These are phyloP conservation scores for Sphaerophoria taeniata DNA, from an alignment of 2,888 invertebrate genomes.

Conservation along the genomic window DNA sequence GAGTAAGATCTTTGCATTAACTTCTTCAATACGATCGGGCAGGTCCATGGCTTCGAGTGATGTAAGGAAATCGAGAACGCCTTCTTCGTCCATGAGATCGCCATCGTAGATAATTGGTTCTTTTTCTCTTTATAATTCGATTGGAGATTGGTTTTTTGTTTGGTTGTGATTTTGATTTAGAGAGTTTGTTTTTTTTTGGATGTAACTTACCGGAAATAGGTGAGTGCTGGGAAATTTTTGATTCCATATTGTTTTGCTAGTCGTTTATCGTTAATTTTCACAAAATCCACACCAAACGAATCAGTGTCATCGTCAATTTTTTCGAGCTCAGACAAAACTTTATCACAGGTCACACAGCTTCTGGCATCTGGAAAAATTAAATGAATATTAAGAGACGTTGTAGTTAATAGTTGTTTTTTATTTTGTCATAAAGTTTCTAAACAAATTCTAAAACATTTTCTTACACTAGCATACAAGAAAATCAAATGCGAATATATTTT, in stretches of 20 bases:
- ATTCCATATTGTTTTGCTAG: slow-evolving; percentile 98
- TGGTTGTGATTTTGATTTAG: slow-evolving; percentile 3
- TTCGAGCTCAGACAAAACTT: slow-evolving; percentile 94
- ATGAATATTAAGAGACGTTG: not conserved
- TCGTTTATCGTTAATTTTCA: slow-evolving; percentile 98
- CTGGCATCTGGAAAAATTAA: slow-evolving; percentile 88
- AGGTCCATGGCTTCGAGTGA: slow-evolving; percentile 97
- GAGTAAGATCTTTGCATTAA: slow-evolving; percentile 93
- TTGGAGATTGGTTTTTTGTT: slow-evolving; percentile 14
- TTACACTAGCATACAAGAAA: no score
- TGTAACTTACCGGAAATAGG: slow-evolving; percentile 89
- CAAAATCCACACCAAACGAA: slow-evolving; percentile 96
- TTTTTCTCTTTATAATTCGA: slow-evolving; percentile 87
- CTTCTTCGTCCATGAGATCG: slow-evolving; percentile 97
- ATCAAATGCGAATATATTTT: no score
- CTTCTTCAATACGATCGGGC: slow-evolving; percentile 97
- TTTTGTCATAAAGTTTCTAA: no score
- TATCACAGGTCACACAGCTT: slow-evolving; percentile 96
- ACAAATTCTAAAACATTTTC: no score
- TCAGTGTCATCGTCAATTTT: slow-evolving; percentile 98
- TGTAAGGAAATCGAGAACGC: slow-evolving; percentile 95
- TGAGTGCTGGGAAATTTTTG: slow-evolving; percentile 97
- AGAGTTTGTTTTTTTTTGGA: not conserved
- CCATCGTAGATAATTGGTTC: slow-evolving; percentile 98
- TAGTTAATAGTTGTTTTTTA: no score